Evolutionary conservation across 2,888 invertebrate genomes (phyloP), one percentile per base, ranked within the genome.

Genomic region (Polia nebulosa): DNA sequence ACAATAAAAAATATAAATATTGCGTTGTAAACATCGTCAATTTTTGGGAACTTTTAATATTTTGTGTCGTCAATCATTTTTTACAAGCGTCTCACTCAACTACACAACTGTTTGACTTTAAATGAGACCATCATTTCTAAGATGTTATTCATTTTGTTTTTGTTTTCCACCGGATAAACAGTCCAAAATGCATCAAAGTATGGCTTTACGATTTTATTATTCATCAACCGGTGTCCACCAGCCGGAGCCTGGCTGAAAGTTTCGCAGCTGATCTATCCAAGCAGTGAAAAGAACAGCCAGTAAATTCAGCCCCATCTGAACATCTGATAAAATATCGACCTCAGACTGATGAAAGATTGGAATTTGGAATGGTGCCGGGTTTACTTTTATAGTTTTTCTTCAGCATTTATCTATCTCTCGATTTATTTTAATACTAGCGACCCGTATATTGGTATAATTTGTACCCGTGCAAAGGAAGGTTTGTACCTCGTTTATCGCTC

Each of bases 1-100:
- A 49, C 11, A 49, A 73, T 44, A 44, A 65, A 49, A 53, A n/a
- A n/a, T n/a, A 66, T 51, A 65, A 36, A 25, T 67, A 66, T 62
- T 58, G 36, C 47, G 71, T 62, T 25, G 45, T 57, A 36, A 41
- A 2, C 45, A 44, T 57, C 5, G 9, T 47, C 27, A 32, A 44
- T 59, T 13, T 77, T 49, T n/a, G 29, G 32, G 17, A 13, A 45
- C n/a, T 52, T 52, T 52, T 57, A 56, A 39, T 51, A 44, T 61
- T 52, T 45, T 41, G 22, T 53, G 44, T 41, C 44, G 77, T 53
- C 52, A 69, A 32, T 32, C 11, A 52, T 36, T 69, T n/a, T 32
- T 22, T 27, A 8, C n/a, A 52, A 65, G 17, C 17, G 20, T 20
- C 17, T 45, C 2, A 53, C 52, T 66, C 13, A n/a, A n/a, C n/a